phyloP scores from a whole-genome alignment of 2,113 vertebrate genomes.

The Atrichornis clamosus region DNA sequence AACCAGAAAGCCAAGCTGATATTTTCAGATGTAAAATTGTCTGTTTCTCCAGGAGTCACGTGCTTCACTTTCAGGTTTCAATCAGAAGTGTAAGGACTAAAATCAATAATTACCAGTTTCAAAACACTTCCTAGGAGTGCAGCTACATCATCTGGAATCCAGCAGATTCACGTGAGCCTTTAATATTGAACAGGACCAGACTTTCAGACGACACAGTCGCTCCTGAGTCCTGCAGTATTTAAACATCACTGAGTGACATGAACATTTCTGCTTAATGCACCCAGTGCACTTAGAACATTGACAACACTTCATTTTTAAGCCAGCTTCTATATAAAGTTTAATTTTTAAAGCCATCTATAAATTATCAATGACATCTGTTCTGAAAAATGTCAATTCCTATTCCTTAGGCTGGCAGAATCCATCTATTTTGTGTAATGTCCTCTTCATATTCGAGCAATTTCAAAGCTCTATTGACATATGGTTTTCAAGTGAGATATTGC shows the following conservation, averaged over 20 bases:
- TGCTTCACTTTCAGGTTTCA: not conserved
- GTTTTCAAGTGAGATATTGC: not conserved
- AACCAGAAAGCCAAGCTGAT: not conserved
- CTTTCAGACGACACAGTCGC: not conserved
- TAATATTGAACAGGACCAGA: not conserved
- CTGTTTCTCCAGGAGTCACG: not conserved
- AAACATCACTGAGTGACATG: not conserved
- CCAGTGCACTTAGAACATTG: slow-evolving; percentile 38
- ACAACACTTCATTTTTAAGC: slow-evolving; percentile 46
- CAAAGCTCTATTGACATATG: not conserved
- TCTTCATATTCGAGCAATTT: not conserved
- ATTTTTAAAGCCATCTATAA: slow-evolving; percentile 65
- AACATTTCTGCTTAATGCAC: slow-evolving; percentile 5
- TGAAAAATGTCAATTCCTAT: slow-evolving; percentile 38
- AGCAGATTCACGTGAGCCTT: not conserved
- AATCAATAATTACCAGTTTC: not conserved
- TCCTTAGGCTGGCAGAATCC: not conserved
- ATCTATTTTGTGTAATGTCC: not conserved
- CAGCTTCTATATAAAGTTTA: slow-evolving; percentile 34
- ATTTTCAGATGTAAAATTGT: not conserved
- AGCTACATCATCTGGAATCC: not conserved
- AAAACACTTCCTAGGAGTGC: not conserved
- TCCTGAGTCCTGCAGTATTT: slow-evolving; percentile 42
- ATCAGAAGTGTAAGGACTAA: not conserved
- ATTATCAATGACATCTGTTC: slow-evolving; percentile 57